These are phyloP conservation scores for Heliconius ethilla DNA, from an alignment of 2,888 invertebrate genomes.

Conservation along the genomic window DNA sequence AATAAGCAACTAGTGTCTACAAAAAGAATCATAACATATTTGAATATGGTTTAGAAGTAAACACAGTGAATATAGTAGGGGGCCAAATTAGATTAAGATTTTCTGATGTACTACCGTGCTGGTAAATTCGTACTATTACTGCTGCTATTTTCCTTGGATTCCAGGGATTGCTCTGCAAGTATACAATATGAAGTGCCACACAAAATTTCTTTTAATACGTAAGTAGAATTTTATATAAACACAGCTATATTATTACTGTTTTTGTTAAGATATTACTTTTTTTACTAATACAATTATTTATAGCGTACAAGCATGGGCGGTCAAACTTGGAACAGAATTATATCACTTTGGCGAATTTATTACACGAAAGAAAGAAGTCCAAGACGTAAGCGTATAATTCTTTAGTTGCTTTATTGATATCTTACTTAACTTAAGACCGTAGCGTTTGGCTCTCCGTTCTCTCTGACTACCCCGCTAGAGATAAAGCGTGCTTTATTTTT, in stretches of 20 bases:
- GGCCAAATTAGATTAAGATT: conserved; percentile 59
- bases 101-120: conserved; percentile 76
- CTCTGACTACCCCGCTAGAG: no score
- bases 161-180: conserved; percentile 73
- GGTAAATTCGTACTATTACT: conserved; percentile 62
- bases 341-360: conserved; percentile 91
- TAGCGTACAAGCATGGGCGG: conserved; percentile 91
- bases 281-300: conserved; percentile 37
- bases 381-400: conserved; percentile 83
- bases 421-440: no score
- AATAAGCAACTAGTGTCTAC: conserved; percentile 33
- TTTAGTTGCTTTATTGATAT: neutral
- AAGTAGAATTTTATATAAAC: conserved; percentile 51
- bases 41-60: conserved; percentile 48
- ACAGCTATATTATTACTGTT: neutral
- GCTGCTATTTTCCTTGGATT: conserved; percentile 70
- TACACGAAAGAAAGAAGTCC: conserved; percentile 89
- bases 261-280: conserved; percentile 26
- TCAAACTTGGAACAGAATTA: conserved; percentile 89
- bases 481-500: neutral
- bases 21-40: conserved; percentile 42
- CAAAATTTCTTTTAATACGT: conserved; percentile 76
- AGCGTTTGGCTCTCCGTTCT: no score
- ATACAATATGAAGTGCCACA: conserved; percentile 67
- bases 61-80: conserved; percentile 45